Evolutionary conservation across 2,113 vertebrate species (phyloP).

Genomic region (Spea multiplicata): DNA sequence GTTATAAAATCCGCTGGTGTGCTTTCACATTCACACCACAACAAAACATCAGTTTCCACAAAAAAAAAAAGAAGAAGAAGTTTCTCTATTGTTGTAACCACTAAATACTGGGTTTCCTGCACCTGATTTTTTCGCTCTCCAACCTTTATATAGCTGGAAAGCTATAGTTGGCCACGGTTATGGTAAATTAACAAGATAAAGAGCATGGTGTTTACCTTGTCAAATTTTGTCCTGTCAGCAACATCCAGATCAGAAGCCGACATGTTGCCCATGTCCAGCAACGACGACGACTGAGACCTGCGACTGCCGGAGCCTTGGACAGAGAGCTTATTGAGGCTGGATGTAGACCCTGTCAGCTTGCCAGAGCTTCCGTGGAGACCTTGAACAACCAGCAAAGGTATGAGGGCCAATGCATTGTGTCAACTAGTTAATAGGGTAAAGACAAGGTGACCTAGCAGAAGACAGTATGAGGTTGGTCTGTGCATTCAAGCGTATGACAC

Average conservation of each 20-base stretch:
- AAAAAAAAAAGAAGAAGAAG: too few species aligned
- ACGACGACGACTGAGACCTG: slow-evolving; percentile 93
- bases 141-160: too few species aligned
- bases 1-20: too few species aligned
- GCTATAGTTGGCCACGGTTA: too few species aligned
- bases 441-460: too few species aligned
- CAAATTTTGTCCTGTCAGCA: slow-evolving; percentile 94
- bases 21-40: too few species aligned
- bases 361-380: slow-evolving; percentile 97
- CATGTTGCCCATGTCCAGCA: slow-evolving; percentile 98
- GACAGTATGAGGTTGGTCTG: too few species aligned
- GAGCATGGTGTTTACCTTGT: slow-evolving; percentile 77
- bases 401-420: too few species aligned
- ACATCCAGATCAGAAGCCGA: slow-evolving; percentile 96
- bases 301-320: slow-evolving; percentile 90
- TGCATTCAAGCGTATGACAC: too few species aligned
- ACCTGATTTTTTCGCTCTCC: neutral
- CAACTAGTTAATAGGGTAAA: too few species aligned
- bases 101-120: neutral
- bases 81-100: too few species aligned
- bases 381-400: slow-evolving; percentile 55
- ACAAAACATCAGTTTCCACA: too few species aligned
- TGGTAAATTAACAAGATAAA: neutral
- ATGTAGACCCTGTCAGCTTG: slow-evolving; percentile 94
- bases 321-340: slow-evolving; percentile 94